These are phyloP conservation scores for Xiphorhynchus erythropygius DNA, from an alignment of 2,797 vertebrate species.

Conservation along the genomic window DNA sequence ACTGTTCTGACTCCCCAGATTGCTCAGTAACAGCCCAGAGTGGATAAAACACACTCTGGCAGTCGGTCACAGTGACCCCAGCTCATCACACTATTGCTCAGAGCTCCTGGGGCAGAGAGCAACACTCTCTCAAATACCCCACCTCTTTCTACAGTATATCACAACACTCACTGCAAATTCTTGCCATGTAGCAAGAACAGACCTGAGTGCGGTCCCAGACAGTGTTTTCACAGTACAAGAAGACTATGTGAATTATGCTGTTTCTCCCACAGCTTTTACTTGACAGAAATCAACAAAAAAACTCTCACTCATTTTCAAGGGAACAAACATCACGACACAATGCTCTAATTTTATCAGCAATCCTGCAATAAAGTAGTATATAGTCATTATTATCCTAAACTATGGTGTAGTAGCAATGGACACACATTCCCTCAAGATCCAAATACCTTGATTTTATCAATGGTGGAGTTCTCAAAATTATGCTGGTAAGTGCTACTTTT, in stretches of 20 bases:
- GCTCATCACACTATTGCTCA: neutral
- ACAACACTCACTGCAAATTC: neutral
- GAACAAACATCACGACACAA: neutral
- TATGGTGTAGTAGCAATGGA: neutral
- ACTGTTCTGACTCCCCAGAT: neutral
- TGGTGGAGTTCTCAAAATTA: neutral
- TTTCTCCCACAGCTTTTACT: neutral
- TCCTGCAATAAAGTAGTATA: neutral
- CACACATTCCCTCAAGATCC: neutral
- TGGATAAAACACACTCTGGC: neutral
- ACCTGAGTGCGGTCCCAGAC: neutral
- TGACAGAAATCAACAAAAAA: neutral
- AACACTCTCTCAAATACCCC: neutral
- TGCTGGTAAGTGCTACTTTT: neutral
- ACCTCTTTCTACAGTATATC: neutral
- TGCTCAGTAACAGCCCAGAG: neutral
- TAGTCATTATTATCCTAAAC: neutral
- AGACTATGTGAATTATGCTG: neutral
- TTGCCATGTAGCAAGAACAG: neutral
- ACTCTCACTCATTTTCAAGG: neutral
- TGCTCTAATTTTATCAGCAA: neutral
- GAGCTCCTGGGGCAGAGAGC: neutral
- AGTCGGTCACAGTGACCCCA: neutral
- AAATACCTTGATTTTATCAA: neutral
- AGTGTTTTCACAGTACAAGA: neutral